Evolutionary conservation across 2,113 vertebrate species (phyloP).

Genomic region (Cervus canadensis): DNA sequence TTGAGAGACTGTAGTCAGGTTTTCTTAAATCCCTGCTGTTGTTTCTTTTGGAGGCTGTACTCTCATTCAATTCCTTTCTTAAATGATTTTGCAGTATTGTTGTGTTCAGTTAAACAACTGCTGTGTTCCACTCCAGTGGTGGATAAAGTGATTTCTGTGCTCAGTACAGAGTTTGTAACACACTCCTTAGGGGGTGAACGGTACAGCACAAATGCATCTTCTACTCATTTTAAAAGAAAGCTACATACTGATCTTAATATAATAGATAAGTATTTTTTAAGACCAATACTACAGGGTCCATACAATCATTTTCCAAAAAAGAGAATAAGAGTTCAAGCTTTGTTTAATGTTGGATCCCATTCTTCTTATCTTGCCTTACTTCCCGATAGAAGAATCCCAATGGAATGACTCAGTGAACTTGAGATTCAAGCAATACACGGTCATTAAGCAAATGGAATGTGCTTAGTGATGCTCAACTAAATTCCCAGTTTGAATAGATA

Average conservation of each 20-base stretch:
- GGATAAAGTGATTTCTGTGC: slow-evolving; percentile 38
- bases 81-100: slow-evolving; percentile 52
- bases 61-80: slow-evolving; percentile 46
- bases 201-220: neutral
- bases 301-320: slow-evolving; percentile 24
- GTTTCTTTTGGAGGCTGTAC: slow-evolving; percentile 31
- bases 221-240: slow-evolving; percentile 2
- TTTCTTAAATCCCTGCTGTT: slow-evolving; percentile 32
- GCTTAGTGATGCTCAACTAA: slow-evolving; percentile 56
- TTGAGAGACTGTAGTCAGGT: neutral
- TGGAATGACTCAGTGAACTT: slow-evolving; percentile 20
- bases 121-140: slow-evolving; percentile 31
- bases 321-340: neutral
- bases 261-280: neutral
- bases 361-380: neutral
- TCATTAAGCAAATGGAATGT: slow-evolving; percentile 61
- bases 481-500: slow-evolving; percentile 36
- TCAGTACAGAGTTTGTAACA: neutral
- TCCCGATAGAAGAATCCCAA: slow-evolving; percentile 7
- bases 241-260: neutral
- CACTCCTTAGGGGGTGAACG: neutral
- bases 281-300: neutral
- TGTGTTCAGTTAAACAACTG: slow-evolving; percentile 55
- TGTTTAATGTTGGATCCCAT: neutral
- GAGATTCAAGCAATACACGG: slow-evolving; percentile 50